phyloP scores from a whole-genome alignment of 2,888 invertebrate genomes.

The Apocheima hispidaria region DNA sequence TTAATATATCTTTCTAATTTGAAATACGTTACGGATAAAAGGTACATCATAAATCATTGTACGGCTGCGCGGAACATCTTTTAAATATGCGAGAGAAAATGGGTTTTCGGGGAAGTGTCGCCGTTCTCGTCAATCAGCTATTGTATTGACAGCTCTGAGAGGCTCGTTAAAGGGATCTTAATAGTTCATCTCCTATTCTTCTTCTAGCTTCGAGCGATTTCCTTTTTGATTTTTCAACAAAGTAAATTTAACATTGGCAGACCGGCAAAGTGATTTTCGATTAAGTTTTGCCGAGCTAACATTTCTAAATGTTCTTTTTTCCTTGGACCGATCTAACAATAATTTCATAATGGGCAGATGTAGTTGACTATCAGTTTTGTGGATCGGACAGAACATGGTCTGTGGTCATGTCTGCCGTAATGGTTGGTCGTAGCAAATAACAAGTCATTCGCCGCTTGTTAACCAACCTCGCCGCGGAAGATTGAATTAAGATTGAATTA shows the following conservation, averaged over 20 bases:
- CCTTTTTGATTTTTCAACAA: background rate
- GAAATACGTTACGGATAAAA: constrained; percentile 85
- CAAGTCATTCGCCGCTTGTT: constrained; percentile 81
- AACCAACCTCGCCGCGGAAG: constrained; percentile 68
- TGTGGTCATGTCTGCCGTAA: constrained; percentile 56
- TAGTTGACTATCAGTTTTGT: constrained; percentile 38
- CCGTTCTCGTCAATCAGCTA: constrained; percentile 65
- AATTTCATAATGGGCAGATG: constrained; percentile 40
- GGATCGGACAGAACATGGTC: constrained; percentile 59
- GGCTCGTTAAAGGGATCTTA: constrained; percentile 33
- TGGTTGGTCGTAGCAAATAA: constrained; percentile 61
- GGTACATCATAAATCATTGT: constrained; percentile 83
- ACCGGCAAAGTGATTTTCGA: background rate
- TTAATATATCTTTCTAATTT: constrained; percentile 86
- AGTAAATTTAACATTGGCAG: background rate
- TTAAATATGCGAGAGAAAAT: constrained; percentile 76
- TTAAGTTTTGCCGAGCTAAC: background rate
- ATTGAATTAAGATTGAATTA: constrained; percentile 85
- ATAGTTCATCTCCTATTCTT: constrained; percentile 25
- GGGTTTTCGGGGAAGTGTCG: constrained; percentile 74
- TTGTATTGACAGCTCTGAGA: constrained; percentile 64
- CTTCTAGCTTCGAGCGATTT: background rate
- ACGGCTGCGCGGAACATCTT: constrained; percentile 71
- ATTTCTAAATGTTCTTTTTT: background rate
- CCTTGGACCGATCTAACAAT: constrained; percentile 15